phyloP scores from a whole-genome alignment of 2,888 invertebrate species.

The Crossocerus cetratus region DNA sequence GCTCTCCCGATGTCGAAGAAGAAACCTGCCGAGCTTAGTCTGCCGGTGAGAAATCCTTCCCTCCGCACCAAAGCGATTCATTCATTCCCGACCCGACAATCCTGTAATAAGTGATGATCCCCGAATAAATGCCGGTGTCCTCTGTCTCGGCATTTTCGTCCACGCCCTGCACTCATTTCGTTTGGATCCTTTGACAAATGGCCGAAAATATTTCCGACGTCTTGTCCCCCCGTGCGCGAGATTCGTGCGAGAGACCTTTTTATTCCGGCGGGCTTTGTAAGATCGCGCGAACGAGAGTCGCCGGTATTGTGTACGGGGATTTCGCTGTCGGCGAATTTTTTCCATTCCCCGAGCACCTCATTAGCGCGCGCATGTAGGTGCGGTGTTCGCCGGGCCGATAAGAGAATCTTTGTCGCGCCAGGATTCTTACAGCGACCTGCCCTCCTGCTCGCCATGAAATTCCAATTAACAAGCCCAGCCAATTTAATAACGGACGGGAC shows the following conservation, averaged over 20 bases:
- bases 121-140: conserved; percentile 41
- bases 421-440: background rate
- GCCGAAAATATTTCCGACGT: conserved; percentile 13
- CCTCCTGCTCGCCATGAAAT: background rate
- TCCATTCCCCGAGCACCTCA: background rate
- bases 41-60: background rate
- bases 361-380: background rate
- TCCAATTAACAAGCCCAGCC: background rate
- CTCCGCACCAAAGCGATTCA: conserved; percentile 15
- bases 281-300: conserved; percentile 6
- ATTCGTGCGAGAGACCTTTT: conserved; percentile 23
- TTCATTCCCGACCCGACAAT: conserved; percentile 33
- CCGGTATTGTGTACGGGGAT: background rate
- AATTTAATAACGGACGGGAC: background rate
- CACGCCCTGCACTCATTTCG: conserved; percentile 19
- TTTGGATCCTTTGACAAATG: conserved; percentile 20
- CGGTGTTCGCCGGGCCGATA: background rate
- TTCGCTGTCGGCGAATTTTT: background rate
- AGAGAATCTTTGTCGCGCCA: background rate
- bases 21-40: conserved; percentile 14
- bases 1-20: conserved; percentile 32
- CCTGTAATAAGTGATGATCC: conserved; percentile 45
- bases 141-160: conserved; percentile 16
- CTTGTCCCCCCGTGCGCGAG: background rate
- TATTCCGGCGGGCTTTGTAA: conserved; percentile 6